phyloP scores from a whole-genome alignment of 1,140 invertebrate genomes.

The Thaumatotibia leucotreta region DNA sequence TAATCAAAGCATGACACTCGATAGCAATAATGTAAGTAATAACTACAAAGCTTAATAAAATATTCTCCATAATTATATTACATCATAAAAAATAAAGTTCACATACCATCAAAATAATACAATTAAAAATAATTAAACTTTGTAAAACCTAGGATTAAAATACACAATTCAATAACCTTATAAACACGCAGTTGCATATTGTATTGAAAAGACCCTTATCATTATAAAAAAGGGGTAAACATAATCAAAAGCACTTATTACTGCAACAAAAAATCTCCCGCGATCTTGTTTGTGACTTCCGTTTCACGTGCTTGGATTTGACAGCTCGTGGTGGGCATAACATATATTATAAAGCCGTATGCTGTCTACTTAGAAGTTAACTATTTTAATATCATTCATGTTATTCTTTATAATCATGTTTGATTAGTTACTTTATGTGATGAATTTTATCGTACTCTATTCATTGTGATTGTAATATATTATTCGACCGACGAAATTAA shows the following conservation, averaged over 20 bases:
- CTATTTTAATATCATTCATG: no score
- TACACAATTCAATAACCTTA: background rate
- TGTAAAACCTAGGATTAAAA: background rate
- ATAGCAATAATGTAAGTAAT: background rate
- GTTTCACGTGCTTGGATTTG: background rate
- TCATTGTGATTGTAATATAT: no score
- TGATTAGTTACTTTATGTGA: no score
- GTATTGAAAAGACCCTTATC: background rate
- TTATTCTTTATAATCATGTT: no score
- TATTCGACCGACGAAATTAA: no score
- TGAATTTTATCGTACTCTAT: no score
- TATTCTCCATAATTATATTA: background rate
- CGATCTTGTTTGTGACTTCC: background rate
- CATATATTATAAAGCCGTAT: no score
- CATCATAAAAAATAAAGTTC: background rate
- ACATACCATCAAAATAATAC: background rate
- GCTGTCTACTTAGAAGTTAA: no score
- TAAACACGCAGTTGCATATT: background rate
- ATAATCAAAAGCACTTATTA: background rate
- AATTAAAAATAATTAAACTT: background rate
- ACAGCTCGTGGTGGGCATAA: background rate
- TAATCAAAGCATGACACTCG: no score
- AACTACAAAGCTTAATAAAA: background rate
- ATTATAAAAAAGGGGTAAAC: background rate
- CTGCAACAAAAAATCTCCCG: background rate